Evolutionary conservation across 2,888 invertebrate species (phyloP).

Genomic region (Cistogaster globosa): DNA sequence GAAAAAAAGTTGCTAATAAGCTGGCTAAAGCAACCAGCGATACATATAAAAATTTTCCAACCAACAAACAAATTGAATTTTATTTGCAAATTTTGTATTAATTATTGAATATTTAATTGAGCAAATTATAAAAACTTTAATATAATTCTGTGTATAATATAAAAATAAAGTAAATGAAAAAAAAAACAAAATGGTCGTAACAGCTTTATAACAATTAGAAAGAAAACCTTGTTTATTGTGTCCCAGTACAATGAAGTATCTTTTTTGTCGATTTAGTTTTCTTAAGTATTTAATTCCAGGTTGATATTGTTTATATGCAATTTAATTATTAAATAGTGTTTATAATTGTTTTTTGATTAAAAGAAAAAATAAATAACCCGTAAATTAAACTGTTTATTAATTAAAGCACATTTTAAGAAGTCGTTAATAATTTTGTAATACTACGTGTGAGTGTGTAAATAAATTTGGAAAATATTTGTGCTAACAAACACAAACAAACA

Average conservation of each 20-base stretch:
- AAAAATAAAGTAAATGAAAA: too few relatives aligned
- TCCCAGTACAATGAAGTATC: not conserved
- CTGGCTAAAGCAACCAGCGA: too few relatives aligned
- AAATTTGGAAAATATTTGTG: constrained; percentile 21
- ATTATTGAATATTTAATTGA: too few relatives aligned
- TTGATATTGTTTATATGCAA: not conserved
- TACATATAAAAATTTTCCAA: too few relatives aligned
- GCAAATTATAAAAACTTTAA: too few relatives aligned
- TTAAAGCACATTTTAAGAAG: constrained; percentile 16
- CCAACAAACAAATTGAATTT: too few relatives aligned
- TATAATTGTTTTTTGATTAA: constrained; percentile 36
- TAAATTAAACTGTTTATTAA: constrained; percentile 41
- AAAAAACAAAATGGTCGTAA: too few relatives aligned
- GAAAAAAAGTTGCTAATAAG: too few relatives aligned
- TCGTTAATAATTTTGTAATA: constrained; percentile 28
- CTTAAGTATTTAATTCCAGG: constrained; percentile 23
- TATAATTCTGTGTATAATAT: too few relatives aligned
- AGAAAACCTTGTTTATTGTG: not conserved
- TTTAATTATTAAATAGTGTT: not conserved
- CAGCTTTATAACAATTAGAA: not conserved
- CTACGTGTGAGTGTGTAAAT: constrained; percentile 32
- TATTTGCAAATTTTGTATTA: too few relatives aligned
- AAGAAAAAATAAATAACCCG: constrained; percentile 5
- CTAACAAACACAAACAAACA: constrained; percentile 18
- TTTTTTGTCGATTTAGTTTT: not conserved